Percentiles rank a stretch among this genome's conserved stretches.
These are phyloP conservation scores for Thera britannica DNA, from an alignment of 2,888 invertebrate species.

Conservation along the genomic window DNA sequence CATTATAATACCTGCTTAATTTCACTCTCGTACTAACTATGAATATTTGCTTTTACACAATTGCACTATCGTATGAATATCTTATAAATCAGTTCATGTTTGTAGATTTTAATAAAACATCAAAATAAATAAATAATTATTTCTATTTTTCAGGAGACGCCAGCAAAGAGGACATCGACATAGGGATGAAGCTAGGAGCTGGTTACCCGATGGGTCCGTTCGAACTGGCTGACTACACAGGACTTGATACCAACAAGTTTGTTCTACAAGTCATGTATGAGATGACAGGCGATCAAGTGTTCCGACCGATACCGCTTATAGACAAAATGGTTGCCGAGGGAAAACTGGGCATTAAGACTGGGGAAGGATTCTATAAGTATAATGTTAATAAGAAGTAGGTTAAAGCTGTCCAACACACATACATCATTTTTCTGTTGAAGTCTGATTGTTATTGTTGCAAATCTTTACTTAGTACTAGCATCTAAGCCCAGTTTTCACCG, in stretches of 20 bases:
- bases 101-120: too few relatives aligned
- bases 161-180: conserved; percentile 91
- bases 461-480: too few relatives aligned
- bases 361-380: conserved; percentile 93
- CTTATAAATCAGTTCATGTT: too few relatives aligned
- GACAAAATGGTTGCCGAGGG: conserved; percentile 90
- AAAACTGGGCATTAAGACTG: conserved; percentile 91
- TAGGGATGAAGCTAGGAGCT: conserved; percentile 96
- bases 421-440: too few relatives aligned
- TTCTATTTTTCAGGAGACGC: conserved; percentile 84
- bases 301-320: conserved; percentile 85
- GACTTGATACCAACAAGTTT: conserved; percentile 91
- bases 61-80: too few relatives aligned
- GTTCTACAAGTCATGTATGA: conserved; percentile 92
- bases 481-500: too few relatives aligned
- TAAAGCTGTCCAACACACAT: not conserved
- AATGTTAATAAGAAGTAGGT: conserved; percentile 58
- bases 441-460: too few relatives aligned
- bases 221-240: conserved; percentile 93
- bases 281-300: conserved; percentile 79
- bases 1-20: not conserved
- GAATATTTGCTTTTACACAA: not conserved
- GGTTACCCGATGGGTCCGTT: conserved; percentile 96
- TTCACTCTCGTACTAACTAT: not conserved
- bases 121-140: too few relatives aligned